Evolutionary conservation across 2,797 vertebrate genomes (phyloP).

Genomic region (Spea hammondii): DNA sequence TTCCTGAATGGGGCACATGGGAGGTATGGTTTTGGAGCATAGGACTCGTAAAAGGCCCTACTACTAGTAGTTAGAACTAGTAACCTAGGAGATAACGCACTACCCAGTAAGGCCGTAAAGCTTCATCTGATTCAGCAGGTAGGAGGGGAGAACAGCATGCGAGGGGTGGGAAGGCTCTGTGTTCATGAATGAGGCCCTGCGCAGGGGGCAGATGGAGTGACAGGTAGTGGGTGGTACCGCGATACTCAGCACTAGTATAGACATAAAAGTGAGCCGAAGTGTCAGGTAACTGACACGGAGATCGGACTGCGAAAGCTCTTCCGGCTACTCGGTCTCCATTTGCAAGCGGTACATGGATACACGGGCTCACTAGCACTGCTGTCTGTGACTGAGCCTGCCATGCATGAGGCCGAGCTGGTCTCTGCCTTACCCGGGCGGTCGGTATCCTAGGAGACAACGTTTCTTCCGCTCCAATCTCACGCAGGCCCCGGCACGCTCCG

Average conservation of each 20-base stretch:
- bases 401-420: background rate
- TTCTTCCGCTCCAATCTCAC: background rate
- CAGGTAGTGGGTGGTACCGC: background rate
- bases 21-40: too few relatives aligned
- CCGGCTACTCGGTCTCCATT: too few relatives aligned
- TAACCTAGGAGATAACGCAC: too few relatives aligned
- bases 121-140: background rate
- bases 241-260: too few relatives aligned
- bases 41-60: too few relatives aligned
- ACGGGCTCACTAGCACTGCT: too few relatives aligned
- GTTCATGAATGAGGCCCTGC: background rate
- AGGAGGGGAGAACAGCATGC: background rate
- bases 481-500: constrained; percentile 11
- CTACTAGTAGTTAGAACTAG: too few relatives aligned
- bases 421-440: constrained; percentile 24
- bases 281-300: too few relatives aligned
- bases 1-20: too few relatives aligned
- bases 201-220: background rate
- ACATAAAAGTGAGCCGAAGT: too few relatives aligned
- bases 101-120: too few relatives aligned
- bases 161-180: background rate
- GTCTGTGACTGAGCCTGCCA: background rate
- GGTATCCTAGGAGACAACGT: constrained; percentile 18
- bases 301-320: background rate
- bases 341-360: too few relatives aligned